A percentile compares a stretch with the other conserved stretches of the same genome.
phyloP scores from a whole-genome alignment of 2,113 vertebrate genomes.

The Xenopus tropicalis region DNA sequence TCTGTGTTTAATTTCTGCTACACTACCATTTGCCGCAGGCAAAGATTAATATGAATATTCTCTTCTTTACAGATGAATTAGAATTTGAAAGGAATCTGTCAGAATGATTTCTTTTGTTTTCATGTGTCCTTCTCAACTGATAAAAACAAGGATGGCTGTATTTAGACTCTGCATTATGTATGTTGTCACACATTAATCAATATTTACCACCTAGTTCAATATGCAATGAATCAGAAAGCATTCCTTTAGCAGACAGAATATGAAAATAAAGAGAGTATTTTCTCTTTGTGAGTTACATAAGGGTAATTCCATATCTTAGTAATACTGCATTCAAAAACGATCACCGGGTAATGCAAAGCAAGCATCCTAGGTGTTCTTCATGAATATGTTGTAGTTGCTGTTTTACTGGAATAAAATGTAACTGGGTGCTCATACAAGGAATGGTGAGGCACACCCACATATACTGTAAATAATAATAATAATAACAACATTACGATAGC shows the following conservation, averaged over 20 bases:
- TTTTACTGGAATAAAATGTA: too few relatives aligned
- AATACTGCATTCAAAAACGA: too few relatives aligned
- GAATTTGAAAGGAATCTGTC: conserved; percentile 20
- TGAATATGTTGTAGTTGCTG: too few relatives aligned
- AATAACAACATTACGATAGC: too few relatives aligned
- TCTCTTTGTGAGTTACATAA: too few relatives aligned
- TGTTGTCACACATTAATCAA: conserved; percentile 11
- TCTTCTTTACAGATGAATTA: conserved; percentile 26
- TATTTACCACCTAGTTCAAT: background rate
- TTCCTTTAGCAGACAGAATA: background rate
- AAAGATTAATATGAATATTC: conserved; percentile 27
- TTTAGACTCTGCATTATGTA: conserved; percentile 10
- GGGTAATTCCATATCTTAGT: too few relatives aligned
- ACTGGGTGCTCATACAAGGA: too few relatives aligned
- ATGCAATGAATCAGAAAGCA: background rate
- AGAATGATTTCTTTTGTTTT: conserved; percentile 17
- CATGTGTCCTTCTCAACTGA: conserved; percentile 12
- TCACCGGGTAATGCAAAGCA: too few relatives aligned
- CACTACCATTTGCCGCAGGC: conserved; percentile 13
- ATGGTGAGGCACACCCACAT: too few relatives aligned
- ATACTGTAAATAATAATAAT: too few relatives aligned
- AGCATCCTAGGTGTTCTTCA: too few relatives aligned
- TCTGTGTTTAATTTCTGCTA: conserved; percentile 24
- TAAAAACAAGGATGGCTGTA: conserved; percentile 8
- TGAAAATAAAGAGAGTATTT: too few relatives aligned